These are phyloP conservation scores for Scelioninae gen. 1 DNA, from an alignment of 2,888 invertebrate genomes.

Conservation along the genomic window DNA sequence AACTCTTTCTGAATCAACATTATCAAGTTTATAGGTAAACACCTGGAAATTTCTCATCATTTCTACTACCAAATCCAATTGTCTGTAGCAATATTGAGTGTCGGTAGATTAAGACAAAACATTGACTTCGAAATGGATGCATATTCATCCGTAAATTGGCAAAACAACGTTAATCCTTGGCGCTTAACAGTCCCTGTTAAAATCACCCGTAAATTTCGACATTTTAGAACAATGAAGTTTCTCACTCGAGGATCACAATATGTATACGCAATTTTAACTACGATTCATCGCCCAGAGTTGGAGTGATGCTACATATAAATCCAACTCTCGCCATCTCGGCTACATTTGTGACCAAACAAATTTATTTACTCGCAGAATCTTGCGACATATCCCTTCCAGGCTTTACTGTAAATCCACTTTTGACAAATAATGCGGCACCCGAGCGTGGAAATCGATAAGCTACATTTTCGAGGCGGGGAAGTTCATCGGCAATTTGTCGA, in stretches of 20 bases:
- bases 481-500: constrained; percentile 69
- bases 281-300: background rate
- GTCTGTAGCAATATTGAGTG: background rate
- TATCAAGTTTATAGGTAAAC: background rate
- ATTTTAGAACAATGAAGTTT: background rate
- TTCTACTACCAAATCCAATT: background rate
- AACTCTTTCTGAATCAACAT: background rate
- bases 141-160: constrained; percentile 1
- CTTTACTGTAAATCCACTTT: constrained; percentile 63
- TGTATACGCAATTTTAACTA: background rate
- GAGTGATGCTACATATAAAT: constrained; percentile 15
- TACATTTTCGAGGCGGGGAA: constrained; percentile 54
- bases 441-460: constrained; percentile 65
- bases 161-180: background rate
- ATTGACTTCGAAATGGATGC: constrained; percentile 11
- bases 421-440: constrained; percentile 59
- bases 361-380: constrained; percentile 44
- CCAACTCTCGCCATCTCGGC: constrained; percentile 11
- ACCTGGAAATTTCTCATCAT: background rate
- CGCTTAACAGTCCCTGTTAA: background rate
- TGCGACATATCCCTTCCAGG: constrained; percentile 44
- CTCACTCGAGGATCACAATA: background rate
- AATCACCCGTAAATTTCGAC: background rate
- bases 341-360: constrained; percentile 45
- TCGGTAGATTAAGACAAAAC: constrained; percentile 5